These are phyloP conservation scores for Athalia circularis DNA, from an alignment of 2,888 invertebrate genomes.

Conservation along the genomic window DNA sequence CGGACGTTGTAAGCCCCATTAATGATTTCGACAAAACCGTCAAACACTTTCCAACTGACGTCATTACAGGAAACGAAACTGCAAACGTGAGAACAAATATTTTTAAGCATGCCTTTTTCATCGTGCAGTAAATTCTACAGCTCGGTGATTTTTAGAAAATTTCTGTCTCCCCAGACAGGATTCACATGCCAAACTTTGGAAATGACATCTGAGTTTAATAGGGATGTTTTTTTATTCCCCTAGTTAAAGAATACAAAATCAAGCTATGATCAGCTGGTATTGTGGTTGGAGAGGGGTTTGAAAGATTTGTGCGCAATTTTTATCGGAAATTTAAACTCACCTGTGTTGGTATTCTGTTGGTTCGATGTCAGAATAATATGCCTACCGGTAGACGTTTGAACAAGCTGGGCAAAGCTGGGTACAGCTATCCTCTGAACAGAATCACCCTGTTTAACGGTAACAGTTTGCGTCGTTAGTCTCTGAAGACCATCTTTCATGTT, in stretches of 20 bases:
- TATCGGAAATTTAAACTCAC: conserved; percentile 54
- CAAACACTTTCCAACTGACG: conserved; percentile 77
- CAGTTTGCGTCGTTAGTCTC: conserved; percentile 67
- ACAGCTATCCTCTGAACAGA: conserved; percentile 72
- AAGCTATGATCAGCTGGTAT: conserved; percentile 47
- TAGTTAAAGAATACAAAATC: conserved; percentile 49
- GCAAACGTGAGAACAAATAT: conserved; percentile 14
- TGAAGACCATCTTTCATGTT: conserved; percentile 68
- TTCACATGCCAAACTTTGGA: conserved; percentile 50
- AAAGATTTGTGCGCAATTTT: conserved; percentile 3
- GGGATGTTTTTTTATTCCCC: conserved; percentile 53
- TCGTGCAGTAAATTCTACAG: neutral
- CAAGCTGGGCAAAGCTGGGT: conserved; percentile 79
- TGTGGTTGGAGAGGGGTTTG: conserved; percentile 55
- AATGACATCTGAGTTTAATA: conserved; percentile 56
- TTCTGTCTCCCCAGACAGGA: conserved; percentile 56
- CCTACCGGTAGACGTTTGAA: conserved; percentile 83
- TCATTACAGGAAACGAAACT: conserved; percentile 74
- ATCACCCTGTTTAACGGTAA: conserved; percentile 71
- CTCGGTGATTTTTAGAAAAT: neutral
- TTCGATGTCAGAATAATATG: conserved; percentile 80
- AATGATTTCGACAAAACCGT: conserved; percentile 77
- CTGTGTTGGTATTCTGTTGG: conserved; percentile 70
- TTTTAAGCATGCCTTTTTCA: too few relatives aligned
- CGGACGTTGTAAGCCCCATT: conserved; percentile 71